phyloP scores from a whole-genome alignment of 1,140 invertebrate species.

The Maconellicoccus hirsutus region DNA sequence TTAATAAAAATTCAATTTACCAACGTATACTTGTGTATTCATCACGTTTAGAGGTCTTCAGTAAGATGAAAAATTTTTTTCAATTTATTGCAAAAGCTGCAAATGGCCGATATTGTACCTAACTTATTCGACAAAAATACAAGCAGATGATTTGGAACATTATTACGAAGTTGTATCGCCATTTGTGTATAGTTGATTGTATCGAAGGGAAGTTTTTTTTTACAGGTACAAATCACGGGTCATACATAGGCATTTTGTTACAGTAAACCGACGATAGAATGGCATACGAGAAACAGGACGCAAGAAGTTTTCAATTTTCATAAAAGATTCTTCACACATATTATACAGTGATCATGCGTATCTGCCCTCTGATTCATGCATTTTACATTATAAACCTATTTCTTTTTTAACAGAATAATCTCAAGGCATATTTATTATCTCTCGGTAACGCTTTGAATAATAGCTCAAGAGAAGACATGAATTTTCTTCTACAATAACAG shows the following conservation, averaged over 20 bases:
- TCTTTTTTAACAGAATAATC: slow-evolving; percentile 6
- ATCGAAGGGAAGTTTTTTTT: no score
- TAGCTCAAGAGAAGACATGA: slow-evolving; percentile 11
- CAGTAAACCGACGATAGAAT: not conserved
- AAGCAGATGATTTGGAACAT: not conserved
- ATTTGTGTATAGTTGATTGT: not conserved
- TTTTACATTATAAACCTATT: slow-evolving; percentile 15
- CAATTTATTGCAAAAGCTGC: no score
- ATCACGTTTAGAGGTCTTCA: no score
- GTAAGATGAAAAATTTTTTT: no score
- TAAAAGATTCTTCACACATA: slow-evolving; percentile 16
- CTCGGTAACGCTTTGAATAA: not conserved
- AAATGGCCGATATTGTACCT: no score
- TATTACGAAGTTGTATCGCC: not conserved
- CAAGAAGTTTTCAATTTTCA: slow-evolving; percentile 15
- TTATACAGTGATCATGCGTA: slow-evolving; percentile 10
- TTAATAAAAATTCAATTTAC: no score
- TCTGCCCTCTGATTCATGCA: not conserved
- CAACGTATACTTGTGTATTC: no score
- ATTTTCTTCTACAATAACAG: slow-evolving; percentile 11
- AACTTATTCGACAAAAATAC: no score
- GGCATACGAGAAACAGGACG: not conserved
- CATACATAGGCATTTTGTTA: no score
- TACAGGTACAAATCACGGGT: no score
- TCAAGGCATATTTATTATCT: slow-evolving; percentile 21